These are phyloP conservation scores for Trematomus bernacchii DNA, from an alignment of 2,797 vertebrate genomes.

Conservation along the genomic window DNA sequence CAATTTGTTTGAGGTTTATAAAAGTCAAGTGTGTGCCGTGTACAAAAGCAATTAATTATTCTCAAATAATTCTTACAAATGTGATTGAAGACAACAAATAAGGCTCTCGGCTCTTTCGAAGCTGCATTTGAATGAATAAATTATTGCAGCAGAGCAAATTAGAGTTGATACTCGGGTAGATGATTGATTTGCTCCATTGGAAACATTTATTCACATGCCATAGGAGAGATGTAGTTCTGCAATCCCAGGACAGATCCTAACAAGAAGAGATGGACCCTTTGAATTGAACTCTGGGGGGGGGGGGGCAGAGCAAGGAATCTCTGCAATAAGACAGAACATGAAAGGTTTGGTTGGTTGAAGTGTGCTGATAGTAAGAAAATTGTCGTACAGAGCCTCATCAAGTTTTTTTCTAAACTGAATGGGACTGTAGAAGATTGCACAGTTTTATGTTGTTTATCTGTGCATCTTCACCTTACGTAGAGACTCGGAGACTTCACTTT, in stretches of 20 bases:
- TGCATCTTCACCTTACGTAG: neutral
- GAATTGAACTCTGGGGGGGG: neutral
- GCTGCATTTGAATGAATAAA: neutral
- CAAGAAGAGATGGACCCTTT: neutral
- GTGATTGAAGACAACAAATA: neutral
- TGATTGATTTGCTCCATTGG: conserved; percentile 15
- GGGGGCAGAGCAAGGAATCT: neutral
- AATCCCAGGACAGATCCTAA: neutral
- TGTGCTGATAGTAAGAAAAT: neutral
- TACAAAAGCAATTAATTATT: neutral
- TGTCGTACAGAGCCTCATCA: neutral
- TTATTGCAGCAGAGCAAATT: conserved; percentile 5
- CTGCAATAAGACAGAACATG: neutral
- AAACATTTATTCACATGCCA: conserved; percentile 8
- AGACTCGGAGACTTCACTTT: conserved; percentile 6
- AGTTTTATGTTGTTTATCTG: neutral
- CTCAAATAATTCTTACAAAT: neutral
- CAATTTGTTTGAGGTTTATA: neutral
- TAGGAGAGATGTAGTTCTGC: neutral
- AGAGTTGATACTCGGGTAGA: conserved; percentile 1
- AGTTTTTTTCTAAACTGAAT: neutral
- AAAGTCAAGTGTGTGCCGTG: neutral
- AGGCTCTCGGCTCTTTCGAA: neutral
- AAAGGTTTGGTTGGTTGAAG: neutral
- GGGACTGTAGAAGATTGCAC: neutral